These are phyloP conservation scores for Odontamblyopus rebecca DNA, from an alignment of 2,797 vertebrate genomes.

Conservation along the genomic window DNA sequence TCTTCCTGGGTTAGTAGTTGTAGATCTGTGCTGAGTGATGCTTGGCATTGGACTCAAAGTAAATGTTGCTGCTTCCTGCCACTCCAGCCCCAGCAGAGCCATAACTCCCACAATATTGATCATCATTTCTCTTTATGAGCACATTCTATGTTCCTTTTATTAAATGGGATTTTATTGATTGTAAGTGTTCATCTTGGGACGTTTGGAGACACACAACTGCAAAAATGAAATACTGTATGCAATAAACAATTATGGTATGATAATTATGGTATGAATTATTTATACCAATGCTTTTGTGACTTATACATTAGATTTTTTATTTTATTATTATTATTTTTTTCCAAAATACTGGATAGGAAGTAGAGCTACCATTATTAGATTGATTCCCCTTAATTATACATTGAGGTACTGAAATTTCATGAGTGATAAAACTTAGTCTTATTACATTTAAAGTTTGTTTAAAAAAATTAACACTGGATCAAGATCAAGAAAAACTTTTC, in stretches of 20 bases:
- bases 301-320: neutral
- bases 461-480: neutral
- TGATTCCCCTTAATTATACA: too few relatives aligned
- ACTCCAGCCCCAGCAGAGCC: constrained; percentile 27
- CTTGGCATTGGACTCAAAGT: constrained; percentile 16
- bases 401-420: too few relatives aligned
- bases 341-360: too few relatives aligned
- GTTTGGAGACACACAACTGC: constrained; percentile 32
- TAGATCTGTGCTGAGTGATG: constrained; percentile 7
- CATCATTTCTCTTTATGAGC: constrained; percentile 51
- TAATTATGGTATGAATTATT: constrained; percentile 21
- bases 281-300: constrained; percentile 21
- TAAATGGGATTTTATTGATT: constrained; percentile 55
- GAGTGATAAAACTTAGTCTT: too few relatives aligned
- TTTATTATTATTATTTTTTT: too few relatives aligned
- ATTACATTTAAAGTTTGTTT: neutral
- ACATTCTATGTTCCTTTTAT: constrained; percentile 42
- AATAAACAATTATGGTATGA: constrained; percentile 10
- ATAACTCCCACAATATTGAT: constrained; percentile 50
- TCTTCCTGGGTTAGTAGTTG: constrained; percentile 40
- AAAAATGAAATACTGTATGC: neutral
- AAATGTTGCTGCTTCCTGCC: constrained; percentile 35
- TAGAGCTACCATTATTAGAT: too few relatives aligned
- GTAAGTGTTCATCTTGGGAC: constrained; percentile 24
- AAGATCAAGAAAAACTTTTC: too few relatives aligned